Percentiles rank a stretch among this genome's conserved stretches.
phyloP scores from a whole-genome alignment of 1,140 invertebrate genomes.

The Solen grandis region DNA sequence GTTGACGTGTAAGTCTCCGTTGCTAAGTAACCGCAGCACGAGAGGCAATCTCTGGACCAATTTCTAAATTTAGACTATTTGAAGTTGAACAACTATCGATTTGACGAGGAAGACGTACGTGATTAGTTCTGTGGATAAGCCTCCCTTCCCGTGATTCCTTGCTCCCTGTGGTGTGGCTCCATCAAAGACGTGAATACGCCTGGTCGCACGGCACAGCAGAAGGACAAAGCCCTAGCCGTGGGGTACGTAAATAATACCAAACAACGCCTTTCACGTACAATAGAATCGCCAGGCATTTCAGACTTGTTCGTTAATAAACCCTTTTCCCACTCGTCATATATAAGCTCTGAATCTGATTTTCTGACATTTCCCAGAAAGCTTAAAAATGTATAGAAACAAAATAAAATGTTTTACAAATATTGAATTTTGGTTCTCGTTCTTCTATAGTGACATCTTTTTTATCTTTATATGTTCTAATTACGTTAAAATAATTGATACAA shows the following conservation, averaged over 20 bases:
- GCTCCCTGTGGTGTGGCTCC: slow-evolving; percentile 3
- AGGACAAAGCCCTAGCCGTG: slow-evolving; percentile 28
- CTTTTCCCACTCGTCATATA: too few species aligned
- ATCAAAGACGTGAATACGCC: slow-evolving; percentile 8
- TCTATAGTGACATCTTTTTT: too few species aligned
- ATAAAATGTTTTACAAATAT: too few species aligned
- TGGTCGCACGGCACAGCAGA: background rate
- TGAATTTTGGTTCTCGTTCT: too few species aligned
- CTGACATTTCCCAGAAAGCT: too few species aligned
- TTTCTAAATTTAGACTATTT: slow-evolving; percentile 52
- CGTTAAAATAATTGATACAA: too few species aligned
- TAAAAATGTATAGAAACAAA: too few species aligned
- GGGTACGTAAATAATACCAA: slow-evolving; percentile 32
- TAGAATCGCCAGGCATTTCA: too few species aligned
- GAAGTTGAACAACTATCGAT: slow-evolving; percentile 37
- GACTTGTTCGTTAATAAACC: too few species aligned
- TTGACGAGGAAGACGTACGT: slow-evolving; percentile 4
- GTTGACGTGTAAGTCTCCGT: slow-evolving; percentile 38
- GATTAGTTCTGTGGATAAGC: background rate
- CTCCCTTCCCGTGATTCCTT: background rate
- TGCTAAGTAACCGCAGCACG: slow-evolving; percentile 38
- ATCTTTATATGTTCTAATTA: too few species aligned
- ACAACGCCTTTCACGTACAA: too few species aligned
- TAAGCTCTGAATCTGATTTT: too few species aligned
- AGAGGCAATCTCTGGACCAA: slow-evolving; percentile 41